phyloP scores from a whole-genome alignment of 2,113 vertebrate species.

The Neofelis nebulosa region DNA sequence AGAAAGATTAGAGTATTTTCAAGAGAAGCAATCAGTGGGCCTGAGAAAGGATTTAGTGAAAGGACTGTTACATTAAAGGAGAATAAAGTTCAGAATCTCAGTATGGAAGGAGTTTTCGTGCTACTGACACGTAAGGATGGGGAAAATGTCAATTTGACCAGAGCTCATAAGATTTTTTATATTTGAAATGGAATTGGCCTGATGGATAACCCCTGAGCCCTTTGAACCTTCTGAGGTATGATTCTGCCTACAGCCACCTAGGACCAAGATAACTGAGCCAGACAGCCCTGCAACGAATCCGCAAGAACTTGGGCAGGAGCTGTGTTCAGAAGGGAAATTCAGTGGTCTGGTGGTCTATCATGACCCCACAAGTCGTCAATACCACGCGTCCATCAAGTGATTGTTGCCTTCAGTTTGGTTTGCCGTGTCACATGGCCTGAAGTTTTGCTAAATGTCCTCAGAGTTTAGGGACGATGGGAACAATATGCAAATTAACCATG shows the following conservation, averaged over 20 bases:
- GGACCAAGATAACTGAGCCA: constrained; percentile 9
- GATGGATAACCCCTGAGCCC: constrained; percentile 4
- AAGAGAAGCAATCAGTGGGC: constrained; percentile 5
- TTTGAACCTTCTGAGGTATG: constrained; percentile 52
- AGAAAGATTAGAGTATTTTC: constrained; percentile 28
- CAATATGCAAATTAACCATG: constrained; percentile 62
- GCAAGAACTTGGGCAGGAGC: not conserved
- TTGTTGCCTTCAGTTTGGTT: constrained; percentile 37
- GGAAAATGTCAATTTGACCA: constrained; percentile 49
- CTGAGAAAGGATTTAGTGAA: constrained; percentile 43
- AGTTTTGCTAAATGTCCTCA: constrained; percentile 37
- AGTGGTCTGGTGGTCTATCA: not conserved
- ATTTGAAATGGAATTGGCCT: constrained; percentile 65
- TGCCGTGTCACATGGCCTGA: not conserved
- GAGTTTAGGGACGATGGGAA: constrained; percentile 55
- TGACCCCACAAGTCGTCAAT: not conserved
- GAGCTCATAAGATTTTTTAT: constrained; percentile 31
- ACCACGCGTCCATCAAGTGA: constrained; percentile 9
- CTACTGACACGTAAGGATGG: not conserved
- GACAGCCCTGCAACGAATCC: not conserved
- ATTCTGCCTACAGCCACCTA: constrained; percentile 35
- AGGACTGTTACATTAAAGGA: constrained; percentile 34
- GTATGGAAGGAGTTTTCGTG: constrained; percentile 49
- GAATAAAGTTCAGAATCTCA: not conserved
- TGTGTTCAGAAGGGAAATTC: not conserved